These are phyloP conservation scores for Actinopyga echinites DNA, from an alignment of 53 echinoderm and acorn worm genomes.

Conservation along the genomic window DNA sequence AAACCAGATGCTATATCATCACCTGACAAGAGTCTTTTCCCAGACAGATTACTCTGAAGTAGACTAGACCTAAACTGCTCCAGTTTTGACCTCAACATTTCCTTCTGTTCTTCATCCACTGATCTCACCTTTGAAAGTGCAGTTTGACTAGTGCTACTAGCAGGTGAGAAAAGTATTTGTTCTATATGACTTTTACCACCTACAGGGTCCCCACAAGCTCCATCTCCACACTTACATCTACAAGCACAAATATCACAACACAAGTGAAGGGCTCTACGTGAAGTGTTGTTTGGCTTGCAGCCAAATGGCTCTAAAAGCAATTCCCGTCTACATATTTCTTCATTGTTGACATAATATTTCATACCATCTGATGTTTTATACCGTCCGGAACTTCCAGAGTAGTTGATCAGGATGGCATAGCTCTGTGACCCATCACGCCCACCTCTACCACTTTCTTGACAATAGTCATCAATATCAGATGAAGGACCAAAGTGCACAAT, in stretches of 20 bases:
- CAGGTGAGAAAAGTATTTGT: neutral
- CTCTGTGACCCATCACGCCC: constrained; percentile 38
- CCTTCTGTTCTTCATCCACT: no score
- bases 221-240: constrained; percentile 19
- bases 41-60: neutral
- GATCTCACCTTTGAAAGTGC: no score
- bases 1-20: constrained; percentile 2
- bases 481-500: constrained; percentile 50
- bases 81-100: neutral
- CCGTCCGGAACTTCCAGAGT: constrained; percentile 6
- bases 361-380: neutral
- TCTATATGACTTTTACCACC: neutral
- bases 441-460: constrained; percentile 46
- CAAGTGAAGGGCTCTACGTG: neutral
- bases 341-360: constrained; percentile 20
- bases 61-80: neutral
- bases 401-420: constrained; percentile 33
- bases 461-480: constrained; percentile 37
- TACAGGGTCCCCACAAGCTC: neutral
- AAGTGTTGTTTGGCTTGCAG: neutral
- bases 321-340: constrained; percentile 25
- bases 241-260: constrained; percentile 50
- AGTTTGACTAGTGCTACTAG: no score
- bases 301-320: constrained; percentile 16
- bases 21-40: neutral